Evolutionary conservation across 92 coral and sea anemone species (phyloP).

Genomic region (Ricordea florida): DNA sequence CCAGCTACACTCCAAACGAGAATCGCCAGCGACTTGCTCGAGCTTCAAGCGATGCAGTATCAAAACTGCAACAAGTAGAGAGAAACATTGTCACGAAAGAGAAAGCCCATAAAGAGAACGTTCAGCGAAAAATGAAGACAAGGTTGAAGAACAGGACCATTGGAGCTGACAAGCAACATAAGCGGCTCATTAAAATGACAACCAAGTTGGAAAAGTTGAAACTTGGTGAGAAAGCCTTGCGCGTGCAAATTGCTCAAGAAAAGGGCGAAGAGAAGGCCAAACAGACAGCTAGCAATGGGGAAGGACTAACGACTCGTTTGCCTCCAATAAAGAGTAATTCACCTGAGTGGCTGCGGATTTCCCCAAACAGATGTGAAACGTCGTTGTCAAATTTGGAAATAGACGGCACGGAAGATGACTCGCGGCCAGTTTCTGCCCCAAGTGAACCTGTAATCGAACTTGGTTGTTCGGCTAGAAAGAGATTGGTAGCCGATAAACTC

Average conservation of each 20-base stretch:
- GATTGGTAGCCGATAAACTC: constrained; percentile 73
- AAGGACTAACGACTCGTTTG: neutral
- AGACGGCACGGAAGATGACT: constrained; percentile 29
- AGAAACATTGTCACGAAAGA: constrained; percentile 65
- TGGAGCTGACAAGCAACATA: constrained; percentile 76
- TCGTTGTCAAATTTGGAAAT: neutral
- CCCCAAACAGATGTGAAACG: neutral
- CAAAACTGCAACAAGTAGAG: constrained; percentile 73
- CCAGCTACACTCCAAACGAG: constrained; percentile 60
- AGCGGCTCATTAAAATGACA: constrained; percentile 75
- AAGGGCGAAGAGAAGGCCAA: neutral
- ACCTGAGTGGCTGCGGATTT: constrained; percentile 6
- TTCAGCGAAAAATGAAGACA: constrained; percentile 41
- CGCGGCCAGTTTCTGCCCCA: constrained; percentile 46
- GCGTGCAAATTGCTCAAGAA: constrained; percentile 70
- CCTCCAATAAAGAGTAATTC: constrained; percentile 27
- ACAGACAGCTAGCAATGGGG: neutral
- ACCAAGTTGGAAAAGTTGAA: constrained; percentile 66
- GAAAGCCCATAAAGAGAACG: constrained; percentile 47
- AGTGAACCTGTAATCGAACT: constrained; percentile 40
- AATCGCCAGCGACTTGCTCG: constrained; percentile 87
- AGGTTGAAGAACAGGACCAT: constrained; percentile 64
- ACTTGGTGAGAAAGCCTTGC: constrained; percentile 71
- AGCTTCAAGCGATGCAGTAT: constrained; percentile 66
- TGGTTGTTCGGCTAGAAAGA: constrained; percentile 65